Evolutionary conservation across 1,140 invertebrate species (phyloP).

Genomic region (Cataglyphis hispanica): DNA sequence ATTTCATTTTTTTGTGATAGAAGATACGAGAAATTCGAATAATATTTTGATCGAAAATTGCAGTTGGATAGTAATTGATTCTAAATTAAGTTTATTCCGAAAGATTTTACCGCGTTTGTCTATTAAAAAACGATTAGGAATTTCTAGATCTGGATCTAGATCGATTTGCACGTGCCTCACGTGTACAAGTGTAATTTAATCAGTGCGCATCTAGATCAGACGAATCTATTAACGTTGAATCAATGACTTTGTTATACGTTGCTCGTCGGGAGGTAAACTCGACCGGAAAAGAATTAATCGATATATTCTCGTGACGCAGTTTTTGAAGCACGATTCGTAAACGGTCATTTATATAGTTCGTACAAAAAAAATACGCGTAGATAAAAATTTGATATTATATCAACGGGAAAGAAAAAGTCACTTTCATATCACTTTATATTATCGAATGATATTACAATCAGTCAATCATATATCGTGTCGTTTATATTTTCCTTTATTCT

Average conservation of each 20-base stretch:
- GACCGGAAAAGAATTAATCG: conserved; percentile 25
- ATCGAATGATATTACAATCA: background rate
- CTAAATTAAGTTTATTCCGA: background rate
- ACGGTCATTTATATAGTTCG: conserved; percentile 1
- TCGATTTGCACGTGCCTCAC: background rate
- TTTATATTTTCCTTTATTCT: conserved; percentile 6
- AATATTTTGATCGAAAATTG: background rate
- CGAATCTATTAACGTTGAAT: conserved; percentile 18
- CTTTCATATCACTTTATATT: background rate
- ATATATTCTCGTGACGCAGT: conserved; percentile 9
- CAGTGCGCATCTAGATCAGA: background rate
- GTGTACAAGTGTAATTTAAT: background rate
- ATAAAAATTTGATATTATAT: background rate
- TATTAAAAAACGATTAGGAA: background rate
- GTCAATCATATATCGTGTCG: background rate
- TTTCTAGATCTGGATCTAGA: background rate
- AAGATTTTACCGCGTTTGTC: background rate
- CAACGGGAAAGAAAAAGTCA: background rate
- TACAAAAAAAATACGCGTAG: background rate
- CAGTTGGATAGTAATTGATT: background rate
- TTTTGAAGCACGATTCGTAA: conserved; percentile 10
- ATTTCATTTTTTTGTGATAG: background rate
- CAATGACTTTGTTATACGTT: background rate
- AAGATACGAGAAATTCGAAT: background rate
- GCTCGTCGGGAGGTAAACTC: background rate